Evolutionary conservation across 2,888 invertebrate species (phyloP).

Genomic region (Parnassius orleans): DNA sequence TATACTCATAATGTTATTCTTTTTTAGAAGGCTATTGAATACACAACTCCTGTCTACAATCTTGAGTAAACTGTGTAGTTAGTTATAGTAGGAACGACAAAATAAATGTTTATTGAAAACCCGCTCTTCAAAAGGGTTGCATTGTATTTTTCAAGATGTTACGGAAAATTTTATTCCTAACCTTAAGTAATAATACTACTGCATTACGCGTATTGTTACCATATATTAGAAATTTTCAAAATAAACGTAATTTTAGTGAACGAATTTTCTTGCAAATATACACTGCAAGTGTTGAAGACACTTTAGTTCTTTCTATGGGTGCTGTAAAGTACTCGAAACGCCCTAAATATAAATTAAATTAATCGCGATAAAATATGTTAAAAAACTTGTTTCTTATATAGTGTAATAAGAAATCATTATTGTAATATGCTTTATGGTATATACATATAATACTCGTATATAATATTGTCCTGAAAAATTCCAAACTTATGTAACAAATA

Average conservation of each 20-base stretch:
- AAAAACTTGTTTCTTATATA: background rate
- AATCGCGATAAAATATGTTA: too few relatives aligned
- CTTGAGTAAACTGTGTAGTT: constrained; percentile 4
- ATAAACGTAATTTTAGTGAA: too few relatives aligned
- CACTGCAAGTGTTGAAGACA: too few relatives aligned
- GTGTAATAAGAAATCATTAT: constrained; percentile 1
- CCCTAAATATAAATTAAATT: too few relatives aligned
- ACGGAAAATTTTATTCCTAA: too few relatives aligned
- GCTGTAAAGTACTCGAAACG: too few relatives aligned
- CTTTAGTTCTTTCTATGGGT: too few relatives aligned
- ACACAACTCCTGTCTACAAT: constrained; percentile 1
- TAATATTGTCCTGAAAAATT: constrained; percentile 7
- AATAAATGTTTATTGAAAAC: constrained; percentile 14
- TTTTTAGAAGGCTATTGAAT: constrained; percentile 5
- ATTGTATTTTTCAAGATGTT: background rate
- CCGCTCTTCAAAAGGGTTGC: constrained; percentile 3
- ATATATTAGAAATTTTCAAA: too few relatives aligned
- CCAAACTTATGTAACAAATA: constrained; percentile 6
- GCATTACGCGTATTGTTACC: too few relatives aligned
- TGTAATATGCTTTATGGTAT: background rate
- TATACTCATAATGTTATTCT: background rate
- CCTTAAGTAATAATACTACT: too few relatives aligned
- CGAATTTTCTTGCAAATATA: too few relatives aligned
- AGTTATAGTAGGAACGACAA: too few relatives aligned
- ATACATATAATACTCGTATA: background rate